Conservation (phyloP, 2,113 vertebrate species). For the Xenopus borealis region DNA sequence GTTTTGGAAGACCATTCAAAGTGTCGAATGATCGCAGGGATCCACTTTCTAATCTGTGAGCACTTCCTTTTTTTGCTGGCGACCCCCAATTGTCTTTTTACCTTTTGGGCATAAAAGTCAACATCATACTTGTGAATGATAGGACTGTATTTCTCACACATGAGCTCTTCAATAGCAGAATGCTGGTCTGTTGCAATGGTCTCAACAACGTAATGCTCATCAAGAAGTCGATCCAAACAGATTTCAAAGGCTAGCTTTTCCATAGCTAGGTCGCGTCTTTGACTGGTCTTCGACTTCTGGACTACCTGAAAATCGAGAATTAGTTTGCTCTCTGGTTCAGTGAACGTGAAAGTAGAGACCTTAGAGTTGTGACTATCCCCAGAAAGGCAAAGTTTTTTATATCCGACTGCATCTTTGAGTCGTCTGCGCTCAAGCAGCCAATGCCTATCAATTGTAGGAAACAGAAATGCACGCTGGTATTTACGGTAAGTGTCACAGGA, state of each 20-base stretch:
- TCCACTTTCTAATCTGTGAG: not conserved
- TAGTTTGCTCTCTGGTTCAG: not conserved
- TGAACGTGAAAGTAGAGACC: not conserved
- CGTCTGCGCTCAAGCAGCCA: not conserved
- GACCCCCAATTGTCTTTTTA: not conserved
- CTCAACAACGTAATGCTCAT: not conserved
- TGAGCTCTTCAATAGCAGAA: not conserved
- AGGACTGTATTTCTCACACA: not conserved
- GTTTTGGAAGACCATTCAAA: not conserved
- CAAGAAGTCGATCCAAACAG: not conserved
- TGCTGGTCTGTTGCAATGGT: not conserved
- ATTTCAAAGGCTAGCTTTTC: not conserved
- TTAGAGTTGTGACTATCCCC: not conserved
- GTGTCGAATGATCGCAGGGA: not conserved
- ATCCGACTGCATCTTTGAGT: not conserved
- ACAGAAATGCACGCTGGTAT: not conserved
- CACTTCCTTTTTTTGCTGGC: not conserved
- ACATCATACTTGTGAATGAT: not conserved
- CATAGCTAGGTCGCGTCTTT: not conserved
- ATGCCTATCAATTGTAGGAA: not conserved
- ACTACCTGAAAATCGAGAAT: conserved; percentile 4
- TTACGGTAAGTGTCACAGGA: not conserved
- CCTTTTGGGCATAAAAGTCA: not conserved
- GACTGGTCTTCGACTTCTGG: too few relatives aligned
- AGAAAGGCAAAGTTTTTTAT: not conserved